phyloP scores from a whole-genome alignment of 2,888 invertebrate species.

The Drosophila pullipes region DNA sequence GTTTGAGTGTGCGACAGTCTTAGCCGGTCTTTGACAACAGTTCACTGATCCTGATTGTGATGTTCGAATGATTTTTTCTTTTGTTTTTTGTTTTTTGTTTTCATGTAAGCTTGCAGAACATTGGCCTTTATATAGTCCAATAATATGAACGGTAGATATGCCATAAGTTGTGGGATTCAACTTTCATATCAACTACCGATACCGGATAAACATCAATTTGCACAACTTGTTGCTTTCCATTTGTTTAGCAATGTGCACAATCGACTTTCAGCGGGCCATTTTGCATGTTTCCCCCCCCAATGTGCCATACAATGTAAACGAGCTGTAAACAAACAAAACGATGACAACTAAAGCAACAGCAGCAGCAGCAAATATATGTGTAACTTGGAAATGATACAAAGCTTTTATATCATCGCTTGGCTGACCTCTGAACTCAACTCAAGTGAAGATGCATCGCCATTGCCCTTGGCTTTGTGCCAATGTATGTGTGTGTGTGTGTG shows the following conservation, averaged over 20 bases:
- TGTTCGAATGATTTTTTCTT: constrained; percentile 2
- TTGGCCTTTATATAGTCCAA: constrained; percentile 6
- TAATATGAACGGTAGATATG: not conserved
- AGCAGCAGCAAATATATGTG: not conserved
- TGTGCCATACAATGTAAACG: not conserved
- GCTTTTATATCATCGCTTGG: constrained; percentile 37
- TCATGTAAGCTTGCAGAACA: constrained; percentile 4
- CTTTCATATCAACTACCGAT: constrained; percentile 7
- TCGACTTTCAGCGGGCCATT: not conserved
- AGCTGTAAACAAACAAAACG: constrained; percentile 1
- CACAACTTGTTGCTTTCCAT: not conserved
- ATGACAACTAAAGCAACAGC: not conserved
- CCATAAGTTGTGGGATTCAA: not conserved
- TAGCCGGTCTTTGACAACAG: constrained; percentile 47
- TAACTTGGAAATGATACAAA: constrained; percentile 5
- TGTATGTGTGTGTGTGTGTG: not conserved
- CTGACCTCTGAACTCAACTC: constrained; percentile 36
- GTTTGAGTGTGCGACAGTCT: constrained; percentile 3
- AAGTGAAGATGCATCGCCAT: constrained; percentile 46
- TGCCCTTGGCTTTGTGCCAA: constrained; percentile 57
- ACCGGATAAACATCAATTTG: not conserved
- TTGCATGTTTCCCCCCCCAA: not conserved
- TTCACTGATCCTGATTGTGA: constrained; percentile 53
- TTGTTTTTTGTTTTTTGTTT: constrained; percentile 1
- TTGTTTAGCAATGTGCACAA: constrained; percentile 3